Percentiles rank a stretch among this genome's conserved stretches.
Conservation (phyloP, 2,888 invertebrate genomes). For the Cataglyphis altisquamis region DNA sequence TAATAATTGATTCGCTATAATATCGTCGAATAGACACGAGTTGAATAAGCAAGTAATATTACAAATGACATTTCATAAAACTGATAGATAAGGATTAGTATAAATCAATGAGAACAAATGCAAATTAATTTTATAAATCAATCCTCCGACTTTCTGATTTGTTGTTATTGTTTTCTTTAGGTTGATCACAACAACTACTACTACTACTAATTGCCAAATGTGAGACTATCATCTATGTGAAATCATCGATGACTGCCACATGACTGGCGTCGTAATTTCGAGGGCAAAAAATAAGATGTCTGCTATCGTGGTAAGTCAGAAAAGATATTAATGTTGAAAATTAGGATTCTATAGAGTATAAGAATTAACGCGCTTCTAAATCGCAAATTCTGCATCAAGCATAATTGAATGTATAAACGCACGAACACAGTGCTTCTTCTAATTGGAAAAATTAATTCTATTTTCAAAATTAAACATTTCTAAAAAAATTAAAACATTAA, state of each 20-base stretch:
- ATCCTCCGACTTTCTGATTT: constrained; percentile 56
- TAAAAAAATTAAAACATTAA: neutral
- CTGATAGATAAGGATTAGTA: constrained; percentile 17
- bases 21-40: constrained; percentile 34
- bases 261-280: constrained; percentile 73
- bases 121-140: constrained; percentile 27
- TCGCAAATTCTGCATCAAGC: neutral
- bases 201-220: constrained; percentile 56
- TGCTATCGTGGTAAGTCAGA: constrained; percentile 9
- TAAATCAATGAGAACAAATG: constrained; percentile 21
- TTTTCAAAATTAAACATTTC: neutral
- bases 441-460: neutral
- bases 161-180: constrained; percentile 76
- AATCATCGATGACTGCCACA: constrained; percentile 73
- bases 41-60: constrained; percentile 32
- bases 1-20: constrained; percentile 38
- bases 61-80: constrained; percentile 18
- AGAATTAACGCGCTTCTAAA: neutral
- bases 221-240: constrained; percentile 59
- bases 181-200: constrained; percentile 67
- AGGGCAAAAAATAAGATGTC: neutral
- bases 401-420: neutral
- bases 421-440: neutral
- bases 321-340: neutral
- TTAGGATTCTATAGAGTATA: neutral